Evolutionary conservation across 92 coral and sea anemone species (phyloP).

Genomic region (Heliopora coerulea): DNA sequence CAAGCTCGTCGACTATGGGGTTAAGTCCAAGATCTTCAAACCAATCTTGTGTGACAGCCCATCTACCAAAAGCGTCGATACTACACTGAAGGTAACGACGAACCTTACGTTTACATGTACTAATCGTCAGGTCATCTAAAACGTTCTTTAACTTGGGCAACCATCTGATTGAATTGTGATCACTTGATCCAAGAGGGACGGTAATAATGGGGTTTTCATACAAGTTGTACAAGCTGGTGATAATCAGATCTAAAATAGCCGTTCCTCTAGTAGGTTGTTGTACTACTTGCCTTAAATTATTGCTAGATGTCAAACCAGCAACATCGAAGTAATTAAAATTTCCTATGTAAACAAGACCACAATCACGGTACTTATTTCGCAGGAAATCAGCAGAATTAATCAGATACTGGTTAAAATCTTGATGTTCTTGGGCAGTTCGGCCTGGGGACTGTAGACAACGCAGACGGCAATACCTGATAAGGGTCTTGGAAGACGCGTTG

Average conservation of each 20-base stretch:
- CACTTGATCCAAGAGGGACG: slow-evolving; percentile 19
- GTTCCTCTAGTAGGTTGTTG: slow-evolving; percentile 5
- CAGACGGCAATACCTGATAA: slow-evolving; percentile 49
- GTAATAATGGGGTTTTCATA: neutral
- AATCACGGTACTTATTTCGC: slow-evolving; percentile 28
- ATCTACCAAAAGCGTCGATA: slow-evolving; percentile 43
- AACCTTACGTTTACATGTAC: slow-evolving; percentile 27
- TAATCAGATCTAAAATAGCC: slow-evolving; percentile 21
- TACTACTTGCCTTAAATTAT: slow-evolving; percentile 31
- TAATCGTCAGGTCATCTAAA: neutral
- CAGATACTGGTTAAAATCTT: slow-evolving; percentile 42
- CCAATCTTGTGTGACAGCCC: slow-evolving; percentile 35
- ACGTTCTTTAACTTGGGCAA: neutral
- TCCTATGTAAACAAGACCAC: slow-evolving; percentile 21
- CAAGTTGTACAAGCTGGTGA: slow-evolving; percentile 1
- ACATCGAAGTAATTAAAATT: slow-evolving; percentile 31
- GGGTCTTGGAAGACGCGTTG: slow-evolving; percentile 53
- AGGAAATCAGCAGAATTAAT: slow-evolving; percentile 20
- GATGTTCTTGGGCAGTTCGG: slow-evolving; percentile 21
- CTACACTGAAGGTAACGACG: slow-evolving; percentile 43
- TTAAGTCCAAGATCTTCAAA: slow-evolving; percentile 17
- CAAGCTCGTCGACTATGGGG: no score
- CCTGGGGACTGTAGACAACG: slow-evolving; percentile 56
- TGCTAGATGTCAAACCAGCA: neutral
- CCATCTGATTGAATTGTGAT: slow-evolving; percentile 13